A percentile compares a stretch with the other conserved stretches of the same genome.
phyloP scores from a whole-genome alignment of 2,797 vertebrate species.

The Mycteria americana region DNA sequence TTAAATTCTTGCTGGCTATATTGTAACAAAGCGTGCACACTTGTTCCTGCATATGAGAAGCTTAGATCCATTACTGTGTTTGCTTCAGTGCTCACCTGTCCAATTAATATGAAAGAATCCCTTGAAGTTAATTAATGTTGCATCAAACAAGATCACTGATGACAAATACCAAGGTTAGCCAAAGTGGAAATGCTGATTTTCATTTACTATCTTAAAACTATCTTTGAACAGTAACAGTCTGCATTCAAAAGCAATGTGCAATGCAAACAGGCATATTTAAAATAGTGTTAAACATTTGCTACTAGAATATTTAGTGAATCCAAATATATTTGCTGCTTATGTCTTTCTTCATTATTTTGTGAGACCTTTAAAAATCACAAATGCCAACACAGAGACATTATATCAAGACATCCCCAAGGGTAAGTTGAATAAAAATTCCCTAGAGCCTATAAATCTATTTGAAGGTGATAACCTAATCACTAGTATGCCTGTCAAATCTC shows the following conservation, averaged over 20 bases:
- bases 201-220: not conserved
- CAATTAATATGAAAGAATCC: not conserved
- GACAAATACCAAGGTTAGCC: not conserved
- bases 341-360: not conserved
- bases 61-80: not conserved
- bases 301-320: not conserved
- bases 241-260: not conserved
- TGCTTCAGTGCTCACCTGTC: not conserved
- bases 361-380: constrained; percentile 55
- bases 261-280: not conserved
- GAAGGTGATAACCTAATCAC: constrained; percentile 66
- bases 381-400: constrained; percentile 7
- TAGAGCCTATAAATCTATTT: constrained; percentile 61
- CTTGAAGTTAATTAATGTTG: constrained; percentile 17
- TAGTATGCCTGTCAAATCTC: constrained; percentile 44
- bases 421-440: constrained; percentile 65
- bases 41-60: not conserved
- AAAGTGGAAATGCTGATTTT: not conserved
- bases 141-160: not conserved
- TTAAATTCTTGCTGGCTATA: not conserved
- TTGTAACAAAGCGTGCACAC: not conserved
- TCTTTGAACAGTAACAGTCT: not conserved
- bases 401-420: constrained; percentile 53
- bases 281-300: not conserved
- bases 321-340: not conserved